These are phyloP conservation scores for Gonioctena quinquepunctata DNA, from an alignment of 1,140 invertebrate species.

Conservation along the genomic window DNA sequence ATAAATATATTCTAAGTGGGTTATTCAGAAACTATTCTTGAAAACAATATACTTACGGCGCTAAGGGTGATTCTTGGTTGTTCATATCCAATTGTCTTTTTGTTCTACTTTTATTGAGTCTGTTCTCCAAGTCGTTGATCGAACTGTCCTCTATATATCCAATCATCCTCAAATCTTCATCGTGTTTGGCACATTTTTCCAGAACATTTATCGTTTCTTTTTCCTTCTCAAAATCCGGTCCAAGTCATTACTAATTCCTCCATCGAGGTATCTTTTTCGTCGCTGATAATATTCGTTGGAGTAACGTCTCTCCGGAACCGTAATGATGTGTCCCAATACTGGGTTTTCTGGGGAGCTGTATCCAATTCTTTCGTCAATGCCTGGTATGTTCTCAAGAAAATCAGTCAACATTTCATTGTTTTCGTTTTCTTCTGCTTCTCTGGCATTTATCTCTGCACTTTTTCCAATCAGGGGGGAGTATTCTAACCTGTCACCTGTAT, in stretches of 20 bases:
- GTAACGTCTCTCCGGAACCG: neutral
- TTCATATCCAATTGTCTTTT: constrained; percentile 14
- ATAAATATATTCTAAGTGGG: too few species aligned
- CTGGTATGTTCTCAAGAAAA: neutral
- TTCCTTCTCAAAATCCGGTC: neutral
- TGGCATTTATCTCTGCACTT: neutral
- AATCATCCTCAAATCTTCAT: constrained; percentile 1
- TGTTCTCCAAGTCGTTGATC: neutral
- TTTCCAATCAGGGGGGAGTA: too few species aligned
- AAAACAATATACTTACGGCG: neutral
- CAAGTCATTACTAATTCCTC: neutral
- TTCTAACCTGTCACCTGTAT: neutral
- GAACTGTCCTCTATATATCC: constrained; percentile 3
- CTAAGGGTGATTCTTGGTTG: neutral
- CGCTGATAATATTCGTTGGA: neutral
- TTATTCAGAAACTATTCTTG: neutral
- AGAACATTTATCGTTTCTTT: neutral
- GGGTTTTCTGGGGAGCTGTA: neutral
- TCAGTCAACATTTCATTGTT: neutral
- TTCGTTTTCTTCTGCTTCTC: neutral
- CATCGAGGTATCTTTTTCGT: neutral
- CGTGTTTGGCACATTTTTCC: neutral
- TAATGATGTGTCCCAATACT: neutral
- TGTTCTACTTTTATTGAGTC: neutral
- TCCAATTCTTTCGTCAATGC: neutral